Evolutionary conservation across 2,888 invertebrate genomes (phyloP), one percentile per base, ranked within the genome.

Genomic region (Zygogramma bicolorata): DNA sequence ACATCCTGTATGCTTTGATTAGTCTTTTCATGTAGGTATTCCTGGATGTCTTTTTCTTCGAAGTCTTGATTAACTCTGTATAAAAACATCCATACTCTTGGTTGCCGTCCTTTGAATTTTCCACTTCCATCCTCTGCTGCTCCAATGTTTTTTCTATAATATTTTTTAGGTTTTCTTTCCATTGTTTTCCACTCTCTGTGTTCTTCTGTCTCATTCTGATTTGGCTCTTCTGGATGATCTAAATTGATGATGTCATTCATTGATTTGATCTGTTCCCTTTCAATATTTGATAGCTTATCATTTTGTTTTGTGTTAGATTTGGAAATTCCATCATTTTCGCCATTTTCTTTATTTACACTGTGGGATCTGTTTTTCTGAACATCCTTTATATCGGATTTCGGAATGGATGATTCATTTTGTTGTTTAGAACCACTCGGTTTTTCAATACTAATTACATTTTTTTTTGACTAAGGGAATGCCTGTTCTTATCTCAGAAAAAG

Each of bases 251-350:
- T 61, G 10, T 61, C 25, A 61, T 61, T 61, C 40, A 61, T 61
- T 40, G n/a, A 61, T 40, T 61, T 40, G 25, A 61, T 38, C 42
- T 61, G 61, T 61, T 61, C 22, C n/a, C 20, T 40, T 40, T 61
- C 61, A 22, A 61, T 40, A 20, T 61, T 61, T 27, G 31, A 27
- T 59, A 59, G n/a, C 27, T 58, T 58, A 58, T 58, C 58, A 29
- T 59, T 59, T 59, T 59, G 59, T 31, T 59, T 59, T 59, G n/a
- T n/a, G n/a, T 27, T 59, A n/a, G 59, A 59, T 27, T 59, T n/a
- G 31, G 31, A 31, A 7, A 6, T 31, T 7, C 31, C 31, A 31
- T n/a, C 4, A 31, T 4, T 31, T 31, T 31, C 7, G 31, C 31
- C 31, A 31, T 38, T 10, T 8, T 10, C 8, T 38, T 10, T 8